Conservation (phyloP, 2,797 vertebrate species). For the Strix occidentalis region DNA sequence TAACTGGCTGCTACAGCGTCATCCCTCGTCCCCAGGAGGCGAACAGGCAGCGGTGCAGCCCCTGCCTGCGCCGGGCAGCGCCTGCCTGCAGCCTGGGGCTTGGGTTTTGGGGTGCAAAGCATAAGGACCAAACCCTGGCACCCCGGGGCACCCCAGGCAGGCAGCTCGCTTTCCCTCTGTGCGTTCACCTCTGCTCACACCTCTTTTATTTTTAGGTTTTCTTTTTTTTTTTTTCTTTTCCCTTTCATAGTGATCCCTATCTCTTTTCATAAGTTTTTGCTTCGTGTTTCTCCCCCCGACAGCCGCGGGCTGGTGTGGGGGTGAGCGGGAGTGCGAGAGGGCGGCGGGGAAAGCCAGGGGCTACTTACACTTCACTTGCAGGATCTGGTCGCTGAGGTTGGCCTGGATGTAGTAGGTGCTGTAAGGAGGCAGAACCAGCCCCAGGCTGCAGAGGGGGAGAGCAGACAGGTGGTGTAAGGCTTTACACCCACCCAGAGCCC, state of each 20-base stretch:
- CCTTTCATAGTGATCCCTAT: neutral
- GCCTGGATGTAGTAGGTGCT: conserved; percentile 98
- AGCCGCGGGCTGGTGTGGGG: neutral
- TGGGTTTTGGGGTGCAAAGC: neutral
- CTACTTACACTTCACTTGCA: conserved; percentile 99
- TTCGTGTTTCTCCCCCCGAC: neutral
- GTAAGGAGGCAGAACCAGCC: conserved; percentile 94
- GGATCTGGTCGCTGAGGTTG: conserved; percentile 99
- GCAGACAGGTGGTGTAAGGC: neutral
- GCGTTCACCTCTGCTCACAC: neutral
- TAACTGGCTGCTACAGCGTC: conserved; percentile 33
- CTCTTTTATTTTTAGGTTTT: neutral
- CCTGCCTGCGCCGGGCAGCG: neutral
- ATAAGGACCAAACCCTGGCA: neutral
- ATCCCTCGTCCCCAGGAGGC: conserved; percentile 10
- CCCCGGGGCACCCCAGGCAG: conserved; percentile 22
- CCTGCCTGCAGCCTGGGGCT: neutral
- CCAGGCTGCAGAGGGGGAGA: conserved; percentile 83
- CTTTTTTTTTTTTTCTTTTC: neutral
- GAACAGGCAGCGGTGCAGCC: neutral
- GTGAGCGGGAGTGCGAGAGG: conserved; percentile 55
- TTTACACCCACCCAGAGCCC: neutral
- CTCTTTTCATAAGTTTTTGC: neutral
- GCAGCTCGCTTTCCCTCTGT: conserved; percentile 17
- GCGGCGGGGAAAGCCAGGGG: conserved; percentile 64